These are phyloP conservation scores for cattle (Bos taurus) DNA, from an alignment of 2,113 vertebrate genomes.

Conservation along the genomic window DNA sequence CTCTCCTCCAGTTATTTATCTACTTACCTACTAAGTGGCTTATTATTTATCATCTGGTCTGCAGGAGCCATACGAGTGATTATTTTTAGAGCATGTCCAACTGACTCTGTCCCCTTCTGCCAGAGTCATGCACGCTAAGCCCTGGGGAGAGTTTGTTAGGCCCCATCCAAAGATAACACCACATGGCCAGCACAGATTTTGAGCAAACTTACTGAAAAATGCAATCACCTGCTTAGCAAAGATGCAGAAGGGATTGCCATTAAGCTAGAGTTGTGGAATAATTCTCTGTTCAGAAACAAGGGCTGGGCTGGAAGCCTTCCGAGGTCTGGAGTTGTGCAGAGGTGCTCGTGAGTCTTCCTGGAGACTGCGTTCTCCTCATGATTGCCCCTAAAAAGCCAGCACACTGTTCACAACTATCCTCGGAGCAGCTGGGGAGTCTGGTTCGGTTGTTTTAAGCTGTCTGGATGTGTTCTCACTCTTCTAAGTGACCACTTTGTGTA, in stretches of 20 bases:
- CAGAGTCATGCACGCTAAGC: constrained; percentile 69
- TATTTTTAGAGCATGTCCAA: constrained; percentile 84
- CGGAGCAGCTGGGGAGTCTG: fast-evolving
- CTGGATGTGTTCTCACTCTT: fast-evolving
- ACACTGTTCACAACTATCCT: neutral
- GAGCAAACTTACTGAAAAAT: constrained; percentile 78
- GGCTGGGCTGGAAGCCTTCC: neutral
- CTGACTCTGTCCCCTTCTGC: constrained; percentile 75
- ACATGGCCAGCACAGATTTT: constrained; percentile 76
- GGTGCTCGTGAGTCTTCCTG: neutral
- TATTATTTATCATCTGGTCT: constrained; percentile 68
- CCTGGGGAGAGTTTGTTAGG: constrained; percentile 75
- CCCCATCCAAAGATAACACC: constrained; percentile 83
- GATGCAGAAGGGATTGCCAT: constrained; percentile 64
- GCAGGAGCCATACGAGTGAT: constrained; percentile 81
- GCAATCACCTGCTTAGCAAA: constrained; percentile 75
- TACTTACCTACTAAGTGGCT: neutral
- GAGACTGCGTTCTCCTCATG: fast-evolving
- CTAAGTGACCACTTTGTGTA: neutral
- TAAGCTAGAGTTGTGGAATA: constrained; percentile 16
- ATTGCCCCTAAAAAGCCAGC: fast-evolving
- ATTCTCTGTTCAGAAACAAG: constrained; percentile 45
- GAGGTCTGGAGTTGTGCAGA: neutral
- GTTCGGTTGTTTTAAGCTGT: neutral
- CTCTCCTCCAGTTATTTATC: neutral